Evolutionary conservation across 1,140 invertebrate species (phyloP).

Genomic region (Chionoecetes opilio): DNA sequence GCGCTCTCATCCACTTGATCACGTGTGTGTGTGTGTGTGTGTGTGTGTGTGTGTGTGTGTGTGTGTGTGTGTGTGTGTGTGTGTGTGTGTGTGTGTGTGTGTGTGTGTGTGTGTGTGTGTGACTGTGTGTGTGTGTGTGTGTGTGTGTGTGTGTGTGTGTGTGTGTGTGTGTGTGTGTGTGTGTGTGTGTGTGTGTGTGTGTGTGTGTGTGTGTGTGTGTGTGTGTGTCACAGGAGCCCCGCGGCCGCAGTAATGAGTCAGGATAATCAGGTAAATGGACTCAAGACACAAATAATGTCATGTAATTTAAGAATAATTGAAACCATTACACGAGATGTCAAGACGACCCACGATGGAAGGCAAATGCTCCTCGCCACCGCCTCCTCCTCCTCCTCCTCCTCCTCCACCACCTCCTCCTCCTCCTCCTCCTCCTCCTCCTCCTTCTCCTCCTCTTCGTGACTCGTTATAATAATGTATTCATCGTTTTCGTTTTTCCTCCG

Average conservation of each 20-base stretch:
- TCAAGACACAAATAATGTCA: neutral
- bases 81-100: too few relatives aligned
- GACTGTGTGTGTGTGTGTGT: too few relatives aligned
- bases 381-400: neutral
- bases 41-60: too few relatives aligned
- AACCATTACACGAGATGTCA: neutral
- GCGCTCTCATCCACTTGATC: too few relatives aligned
- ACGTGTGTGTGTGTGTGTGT: too few relatives aligned
- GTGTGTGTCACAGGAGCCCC: neutral
- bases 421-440: neutral
- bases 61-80: too few relatives aligned
- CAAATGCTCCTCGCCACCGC: too few relatives aligned
- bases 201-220: constrained; percentile 1
- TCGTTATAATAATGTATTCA: too few relatives aligned
- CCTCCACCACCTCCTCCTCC: neutral
- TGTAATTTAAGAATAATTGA: constrained; percentile 23
- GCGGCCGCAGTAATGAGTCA: neutral
- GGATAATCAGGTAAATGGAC: neutral
- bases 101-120: too few relatives aligned
- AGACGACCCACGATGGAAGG: neutral
- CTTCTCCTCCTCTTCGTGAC: neutral
- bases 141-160: too few relatives aligned
- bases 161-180: neutral
- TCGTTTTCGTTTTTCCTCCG: too few relatives aligned
- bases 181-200: constrained; percentile 19